These are phyloP conservation scores for Coranthus polyacanthus DNA, from an alignment of 2,797 vertebrate genomes.

Conservation along the genomic window DNA sequence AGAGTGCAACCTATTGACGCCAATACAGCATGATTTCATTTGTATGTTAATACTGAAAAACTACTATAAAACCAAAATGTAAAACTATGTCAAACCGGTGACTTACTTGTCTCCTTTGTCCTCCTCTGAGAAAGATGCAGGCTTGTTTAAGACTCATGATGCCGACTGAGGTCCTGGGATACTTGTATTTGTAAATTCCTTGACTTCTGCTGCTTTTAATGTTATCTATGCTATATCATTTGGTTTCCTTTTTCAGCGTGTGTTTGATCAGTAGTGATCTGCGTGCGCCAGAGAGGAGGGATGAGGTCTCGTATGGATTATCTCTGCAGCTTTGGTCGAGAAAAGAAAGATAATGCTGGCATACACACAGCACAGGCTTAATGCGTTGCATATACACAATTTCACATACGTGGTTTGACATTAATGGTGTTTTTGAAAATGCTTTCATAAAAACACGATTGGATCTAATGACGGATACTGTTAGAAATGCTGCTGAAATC, in stretches of 20 bases:
- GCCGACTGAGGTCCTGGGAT: conserved; percentile 11
- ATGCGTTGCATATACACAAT: conserved; percentile 37
- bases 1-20: too few relatives aligned
- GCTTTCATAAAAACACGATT: not conserved
- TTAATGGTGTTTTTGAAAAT: not conserved
- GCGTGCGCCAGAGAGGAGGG: conserved; percentile 51
- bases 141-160: conserved; percentile 80
- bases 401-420: conserved; percentile 26
- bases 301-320: conserved; percentile 78
- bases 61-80: not conserved
- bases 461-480: too few relatives aligned
- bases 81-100: not conserved
- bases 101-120: conserved; percentile 77
- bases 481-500: too few relatives aligned
- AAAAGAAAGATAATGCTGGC: conserved; percentile 55
- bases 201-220: not conserved
- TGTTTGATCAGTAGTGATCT: conserved; percentile 51
- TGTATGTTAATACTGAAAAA: not conserved
- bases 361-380: conserved; percentile 49
- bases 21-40: not conserved
- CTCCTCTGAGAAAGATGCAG: conserved; percentile 84
- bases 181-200: conserved; percentile 1
- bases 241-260: conserved; percentile 21
- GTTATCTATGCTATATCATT: conserved; percentile 13
- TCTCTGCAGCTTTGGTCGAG: conserved; percentile 72